phyloP scores from a whole-genome alignment of 2,797 vertebrate genomes.

The Podarcis siculus region DNA sequence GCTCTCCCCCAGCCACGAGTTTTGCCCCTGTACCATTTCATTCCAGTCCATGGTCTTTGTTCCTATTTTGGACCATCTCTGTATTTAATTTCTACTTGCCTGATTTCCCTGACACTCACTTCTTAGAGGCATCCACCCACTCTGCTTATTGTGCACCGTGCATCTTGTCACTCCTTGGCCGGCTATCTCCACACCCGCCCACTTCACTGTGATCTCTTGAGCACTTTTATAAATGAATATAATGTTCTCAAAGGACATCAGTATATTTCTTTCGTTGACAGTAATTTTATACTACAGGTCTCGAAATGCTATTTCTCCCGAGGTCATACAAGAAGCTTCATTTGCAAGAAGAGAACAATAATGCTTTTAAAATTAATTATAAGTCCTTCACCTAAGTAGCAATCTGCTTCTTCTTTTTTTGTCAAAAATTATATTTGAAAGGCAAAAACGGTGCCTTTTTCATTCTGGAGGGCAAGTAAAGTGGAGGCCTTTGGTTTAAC shows the following conservation, averaged over 20 bases:
- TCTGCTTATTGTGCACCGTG: neutral
- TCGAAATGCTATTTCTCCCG: neutral
- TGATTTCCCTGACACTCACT: too few relatives aligned
- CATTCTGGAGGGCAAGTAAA: too few relatives aligned
- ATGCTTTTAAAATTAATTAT: neutral
- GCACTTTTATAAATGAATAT: neutral
- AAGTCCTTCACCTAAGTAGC: too few relatives aligned
- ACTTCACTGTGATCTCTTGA: neutral
- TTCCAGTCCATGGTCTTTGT: too few relatives aligned
- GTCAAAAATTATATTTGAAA: too few relatives aligned
- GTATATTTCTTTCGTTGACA: neutral
- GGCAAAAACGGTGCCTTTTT: too few relatives aligned
- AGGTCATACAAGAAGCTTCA: neutral
- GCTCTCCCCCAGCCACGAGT: too few relatives aligned
- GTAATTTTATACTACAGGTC: neutral
- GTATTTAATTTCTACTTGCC: too few relatives aligned
- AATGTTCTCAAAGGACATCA: neutral
- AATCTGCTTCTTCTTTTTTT: too few relatives aligned
- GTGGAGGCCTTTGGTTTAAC: too few relatives aligned
- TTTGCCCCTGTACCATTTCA: too few relatives aligned
- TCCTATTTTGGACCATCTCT: too few relatives aligned
- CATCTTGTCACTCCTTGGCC: neutral
- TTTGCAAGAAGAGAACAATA: neutral
- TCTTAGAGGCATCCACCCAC: neutral
- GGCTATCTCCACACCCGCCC: neutral